Base-by-base conservation (phyloP, 2,888 invertebrate genomes). In the Rugalucina vietnamica region DNA sequence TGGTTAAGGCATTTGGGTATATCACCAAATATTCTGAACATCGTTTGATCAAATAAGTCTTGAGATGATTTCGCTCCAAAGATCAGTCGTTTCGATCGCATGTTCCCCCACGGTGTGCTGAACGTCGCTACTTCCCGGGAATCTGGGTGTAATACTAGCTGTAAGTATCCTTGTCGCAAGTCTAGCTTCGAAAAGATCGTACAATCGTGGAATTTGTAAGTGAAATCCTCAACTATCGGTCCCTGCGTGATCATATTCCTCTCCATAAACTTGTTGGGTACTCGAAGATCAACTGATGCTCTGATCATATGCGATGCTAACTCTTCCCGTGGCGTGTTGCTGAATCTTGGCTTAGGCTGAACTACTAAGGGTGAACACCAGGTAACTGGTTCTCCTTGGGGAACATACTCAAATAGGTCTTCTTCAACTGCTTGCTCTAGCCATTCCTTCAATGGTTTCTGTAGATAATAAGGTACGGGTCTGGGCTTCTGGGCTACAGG, bases 301-400 rank as follows among this genome's bases (percentile, higher is more conserved):
- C 79, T 32, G 32, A 74, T 79, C 79, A 79, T 73, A n/a, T 79
- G 79, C n/a, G 74, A 65, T 39, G 37, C 57, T 57, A 79, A n/a
- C 50, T 79, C n/a, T n/a, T 74, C 79, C 27, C 65, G 34, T 8
- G n/a, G 18, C 5, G 39, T 36, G 12, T 18, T 37, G 0, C 0
- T 21, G 39, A 39, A 79, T 69, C 65, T 73, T 54, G 74, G 74
- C 37, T 79, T 79, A 14, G 79, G 73, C 34, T 79, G 79, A 5
- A 74, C 49, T 49, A 79, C 79, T 5, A 79, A 39, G 21, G 74
- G 79, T 73, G 74, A 79, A 74, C 79, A 79, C 79, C 79, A 79
- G n/a, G 1, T 50, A n/a, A 2, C 50, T 50, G 50, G 50, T n/a
- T 50, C 50, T 18, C 50, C 50, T 50, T 50, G 21, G 3, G n/a